Evolutionary conservation across 2,113 vertebrate genomes (phyloP).

Genomic region (Miniopterus natalensis): DNA sequence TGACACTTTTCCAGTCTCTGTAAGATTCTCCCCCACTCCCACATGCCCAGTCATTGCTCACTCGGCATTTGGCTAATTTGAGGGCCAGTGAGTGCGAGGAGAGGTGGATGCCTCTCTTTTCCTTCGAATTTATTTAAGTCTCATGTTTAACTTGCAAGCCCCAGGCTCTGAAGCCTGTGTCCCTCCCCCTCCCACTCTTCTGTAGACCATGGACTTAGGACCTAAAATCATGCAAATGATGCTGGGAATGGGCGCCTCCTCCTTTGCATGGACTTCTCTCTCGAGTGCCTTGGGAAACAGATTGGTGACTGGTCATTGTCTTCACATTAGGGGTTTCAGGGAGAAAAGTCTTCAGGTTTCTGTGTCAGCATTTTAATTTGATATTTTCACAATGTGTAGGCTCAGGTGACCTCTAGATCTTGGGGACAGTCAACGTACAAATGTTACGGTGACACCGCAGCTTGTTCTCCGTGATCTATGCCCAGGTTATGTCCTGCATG

Average conservation of each 20-base stretch:
- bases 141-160: rapidly evolving
- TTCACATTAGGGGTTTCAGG: not conserved
- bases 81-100: rapidly evolving
- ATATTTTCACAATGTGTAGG: rapidly evolving
- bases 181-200: no score
- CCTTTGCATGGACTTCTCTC: not conserved
- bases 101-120: not conserved
- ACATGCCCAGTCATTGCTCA: rapidly evolving
- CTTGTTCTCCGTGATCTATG: not conserved
- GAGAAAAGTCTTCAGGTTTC: not conserved
- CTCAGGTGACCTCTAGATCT: not conserved
- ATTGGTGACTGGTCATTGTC: not conserved
- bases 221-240: conserved; percentile 29
- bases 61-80: not conserved
- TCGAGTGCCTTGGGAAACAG: not conserved
- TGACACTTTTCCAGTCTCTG: rapidly evolving
- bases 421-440: not conserved
- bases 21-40: not conserved
- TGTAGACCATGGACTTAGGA: not conserved
- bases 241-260: conserved; percentile 40
- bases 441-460: rapidly evolving
- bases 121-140: not conserved
- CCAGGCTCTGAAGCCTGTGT: rapidly evolving
- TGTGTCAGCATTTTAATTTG: not conserved
- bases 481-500: not conserved